Conservation (phyloP, 2,113 vertebrate genomes). For the Strigops habroptila region DNA sequence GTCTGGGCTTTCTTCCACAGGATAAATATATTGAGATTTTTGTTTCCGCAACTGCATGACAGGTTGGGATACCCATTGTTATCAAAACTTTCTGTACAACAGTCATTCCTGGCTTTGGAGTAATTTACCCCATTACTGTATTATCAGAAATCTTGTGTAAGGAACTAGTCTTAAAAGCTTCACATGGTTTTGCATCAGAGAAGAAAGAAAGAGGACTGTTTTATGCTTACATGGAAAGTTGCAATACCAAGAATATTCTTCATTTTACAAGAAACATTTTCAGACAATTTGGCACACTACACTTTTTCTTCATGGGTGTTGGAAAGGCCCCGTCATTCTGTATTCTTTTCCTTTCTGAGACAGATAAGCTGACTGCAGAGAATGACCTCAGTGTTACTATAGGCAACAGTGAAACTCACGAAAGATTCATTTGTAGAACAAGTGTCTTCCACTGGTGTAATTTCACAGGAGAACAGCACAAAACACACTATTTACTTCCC, state of each 20-base stretch:
- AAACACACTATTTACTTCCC: background rate
- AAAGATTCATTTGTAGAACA: conserved; percentile 2
- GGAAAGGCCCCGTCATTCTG: background rate
- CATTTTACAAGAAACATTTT: background rate
- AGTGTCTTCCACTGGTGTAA: background rate
- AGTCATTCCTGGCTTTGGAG: background rate
- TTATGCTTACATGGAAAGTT: background rate
- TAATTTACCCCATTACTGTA: background rate
- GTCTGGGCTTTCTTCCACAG: background rate
- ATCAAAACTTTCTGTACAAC: background rate
- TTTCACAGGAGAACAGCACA: background rate
- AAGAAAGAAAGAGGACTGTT: background rate
- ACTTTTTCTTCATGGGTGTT: background rate
- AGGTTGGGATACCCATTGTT: background rate
- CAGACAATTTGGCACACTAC: background rate
- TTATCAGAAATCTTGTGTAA: background rate
- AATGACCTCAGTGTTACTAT: background rate
- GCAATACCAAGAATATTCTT: background rate
- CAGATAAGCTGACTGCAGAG: background rate
- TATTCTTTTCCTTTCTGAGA: background rate
- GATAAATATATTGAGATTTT: background rate
- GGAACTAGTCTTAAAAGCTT: background rate
- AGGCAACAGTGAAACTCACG: conserved; percentile 13
- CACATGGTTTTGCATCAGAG: background rate
- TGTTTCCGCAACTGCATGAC: background rate